Evolutionary conservation across 2,113 vertebrate genomes (phyloP).

Genomic region (Lichenostomus cassidix): DNA sequence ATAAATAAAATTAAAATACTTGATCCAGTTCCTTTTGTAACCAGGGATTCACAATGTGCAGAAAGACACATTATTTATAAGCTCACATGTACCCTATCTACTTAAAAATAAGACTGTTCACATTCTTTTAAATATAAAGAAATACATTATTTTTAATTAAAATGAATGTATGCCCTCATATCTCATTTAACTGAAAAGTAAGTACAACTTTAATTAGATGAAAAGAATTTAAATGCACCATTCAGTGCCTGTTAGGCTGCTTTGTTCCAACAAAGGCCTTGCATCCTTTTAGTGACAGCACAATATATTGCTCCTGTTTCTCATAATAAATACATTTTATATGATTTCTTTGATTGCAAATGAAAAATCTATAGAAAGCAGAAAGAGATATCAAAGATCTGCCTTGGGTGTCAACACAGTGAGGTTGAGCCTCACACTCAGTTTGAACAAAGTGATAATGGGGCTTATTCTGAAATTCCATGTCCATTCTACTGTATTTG

Average conservation of each 20-base stretch:
- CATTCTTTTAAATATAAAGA: background rate
- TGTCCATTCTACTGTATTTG: background rate
- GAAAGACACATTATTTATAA: background rate
- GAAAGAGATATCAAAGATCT: background rate
- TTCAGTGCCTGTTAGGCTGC: background rate
- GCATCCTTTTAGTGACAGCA: background rate
- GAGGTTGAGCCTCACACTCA: background rate
- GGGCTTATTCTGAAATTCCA: background rate
- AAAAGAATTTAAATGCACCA: constrained; percentile 21
- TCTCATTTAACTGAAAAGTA: background rate
- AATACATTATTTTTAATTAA: background rate
- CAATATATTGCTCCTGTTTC: background rate
- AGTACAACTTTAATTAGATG: background rate
- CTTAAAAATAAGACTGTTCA: background rate
- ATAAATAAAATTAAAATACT: background rate
- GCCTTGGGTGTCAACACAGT: background rate
- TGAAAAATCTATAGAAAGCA: background rate
- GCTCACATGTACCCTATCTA: background rate
- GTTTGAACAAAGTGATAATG: background rate
- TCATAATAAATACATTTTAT: background rate
- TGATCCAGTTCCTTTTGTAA: background rate
- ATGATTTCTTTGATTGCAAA: background rate
- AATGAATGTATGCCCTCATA: background rate
- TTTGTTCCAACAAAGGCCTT: constrained; percentile 5
- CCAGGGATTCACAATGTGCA: background rate